These are phyloP conservation scores for Azemiops feae DNA, from an alignment of 2,113 vertebrate genomes.

Conservation along the genomic window DNA sequence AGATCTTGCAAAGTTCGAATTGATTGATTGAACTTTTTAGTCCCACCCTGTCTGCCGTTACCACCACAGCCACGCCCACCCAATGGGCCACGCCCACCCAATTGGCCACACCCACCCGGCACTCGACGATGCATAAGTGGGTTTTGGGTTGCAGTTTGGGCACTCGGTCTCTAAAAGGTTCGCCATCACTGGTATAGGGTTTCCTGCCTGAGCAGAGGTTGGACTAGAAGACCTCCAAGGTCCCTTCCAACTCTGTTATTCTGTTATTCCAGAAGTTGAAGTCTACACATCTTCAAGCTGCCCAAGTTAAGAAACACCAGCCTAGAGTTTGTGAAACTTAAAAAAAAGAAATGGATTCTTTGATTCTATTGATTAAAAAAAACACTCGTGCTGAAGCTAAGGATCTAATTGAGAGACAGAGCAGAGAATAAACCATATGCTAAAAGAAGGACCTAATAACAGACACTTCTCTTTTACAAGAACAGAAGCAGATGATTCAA, in stretches of 20 bases:
- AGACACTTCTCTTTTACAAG: neutral
- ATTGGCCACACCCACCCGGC: no score
- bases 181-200: no score
- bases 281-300: neutral
- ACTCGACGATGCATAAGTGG: no score
- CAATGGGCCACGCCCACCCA: no score
- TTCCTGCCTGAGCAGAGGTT: no score
- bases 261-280: neutral
- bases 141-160: no score
- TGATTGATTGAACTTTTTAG: no score
- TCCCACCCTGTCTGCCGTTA: no score
- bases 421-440: neutral
- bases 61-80: no score
- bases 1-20: no score
- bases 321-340: neutral
- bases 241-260: neutral
- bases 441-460: neutral
- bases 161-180: no score
- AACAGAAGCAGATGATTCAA: slow-evolving; percentile 11
- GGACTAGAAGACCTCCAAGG: no score
- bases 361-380: neutral
- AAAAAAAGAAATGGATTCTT: neutral
- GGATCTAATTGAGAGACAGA: neutral
- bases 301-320: neutral
- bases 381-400: neutral